phyloP scores from a whole-genome alignment of 2,888 invertebrate species.

The Megaustenia siamemsis region DNA sequence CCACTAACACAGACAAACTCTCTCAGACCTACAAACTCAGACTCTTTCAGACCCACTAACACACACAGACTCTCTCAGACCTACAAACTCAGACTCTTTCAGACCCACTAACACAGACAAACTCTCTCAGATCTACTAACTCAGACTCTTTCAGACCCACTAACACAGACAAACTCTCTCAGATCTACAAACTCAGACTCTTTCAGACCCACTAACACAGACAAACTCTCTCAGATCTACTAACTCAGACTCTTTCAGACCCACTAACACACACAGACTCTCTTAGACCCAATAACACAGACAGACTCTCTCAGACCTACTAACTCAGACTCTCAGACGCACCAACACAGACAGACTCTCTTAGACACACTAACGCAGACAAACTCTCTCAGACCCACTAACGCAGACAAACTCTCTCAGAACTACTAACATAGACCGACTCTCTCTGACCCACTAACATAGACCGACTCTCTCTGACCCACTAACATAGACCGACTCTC shows the following conservation, averaged over 20 bases:
- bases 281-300: neutral
- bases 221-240: neutral
- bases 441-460: neutral
- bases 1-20: neutral
- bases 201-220: neutral
- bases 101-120: neutral
- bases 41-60: no score
- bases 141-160: neutral
- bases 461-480: neutral
- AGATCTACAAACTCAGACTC: neutral
- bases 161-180: neutral
- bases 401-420: neutral
- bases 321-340: neutral
- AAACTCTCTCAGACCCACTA: neutral
- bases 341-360: neutral
- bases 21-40: neutral
- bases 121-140: neutral
- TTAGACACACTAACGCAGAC: neutral
- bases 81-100: neutral
- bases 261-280: neutral
- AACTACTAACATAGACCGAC: neutral
- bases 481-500: neutral
- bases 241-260: neutral
- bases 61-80: neutral
- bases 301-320: neutral